Evolutionary conservation across 2,888 invertebrate genomes (phyloP).

Genomic region (Exocentrus adspersus): DNA sequence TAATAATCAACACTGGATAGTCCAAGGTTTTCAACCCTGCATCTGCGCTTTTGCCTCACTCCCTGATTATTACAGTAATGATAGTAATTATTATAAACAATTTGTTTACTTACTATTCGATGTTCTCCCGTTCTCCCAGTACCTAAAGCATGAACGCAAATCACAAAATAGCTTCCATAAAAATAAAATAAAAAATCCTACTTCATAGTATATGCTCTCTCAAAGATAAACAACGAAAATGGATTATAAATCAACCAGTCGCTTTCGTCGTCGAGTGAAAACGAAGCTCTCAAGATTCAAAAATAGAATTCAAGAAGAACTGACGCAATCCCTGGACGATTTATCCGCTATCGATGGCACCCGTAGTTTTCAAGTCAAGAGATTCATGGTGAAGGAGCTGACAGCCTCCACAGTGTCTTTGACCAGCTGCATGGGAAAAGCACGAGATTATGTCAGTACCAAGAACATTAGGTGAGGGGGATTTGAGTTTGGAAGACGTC

Average conservation of each 20-base stretch:
- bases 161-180: no score
- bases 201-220: no score
- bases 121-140: no score
- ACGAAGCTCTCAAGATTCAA: conserved; percentile 37
- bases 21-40: no score
- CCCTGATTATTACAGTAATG: no score
- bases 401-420: conserved; percentile 11
- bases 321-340: conserved; percentile 35
- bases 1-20: no score
- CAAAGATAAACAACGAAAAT: neutral
- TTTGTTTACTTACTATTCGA: no score
- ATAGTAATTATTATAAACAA: no score
- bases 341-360: conserved; percentile 16
- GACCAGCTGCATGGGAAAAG: conserved; percentile 3
- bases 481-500: neutral
- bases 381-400: conserved; percentile 4
- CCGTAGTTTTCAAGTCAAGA: conserved; percentile 12
- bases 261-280: conserved; percentile 45
- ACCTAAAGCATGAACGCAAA: no score
- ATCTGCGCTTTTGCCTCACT: no score
- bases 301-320: conserved; percentile 36
- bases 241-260: conserved; percentile 44
- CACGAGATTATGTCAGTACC: neutral
- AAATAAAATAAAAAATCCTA: no score
- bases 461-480: conserved; percentile 16